Conservation (phyloP, 2,888 invertebrate genomes). For the Aphidoletes aphidimyza region DNA sequence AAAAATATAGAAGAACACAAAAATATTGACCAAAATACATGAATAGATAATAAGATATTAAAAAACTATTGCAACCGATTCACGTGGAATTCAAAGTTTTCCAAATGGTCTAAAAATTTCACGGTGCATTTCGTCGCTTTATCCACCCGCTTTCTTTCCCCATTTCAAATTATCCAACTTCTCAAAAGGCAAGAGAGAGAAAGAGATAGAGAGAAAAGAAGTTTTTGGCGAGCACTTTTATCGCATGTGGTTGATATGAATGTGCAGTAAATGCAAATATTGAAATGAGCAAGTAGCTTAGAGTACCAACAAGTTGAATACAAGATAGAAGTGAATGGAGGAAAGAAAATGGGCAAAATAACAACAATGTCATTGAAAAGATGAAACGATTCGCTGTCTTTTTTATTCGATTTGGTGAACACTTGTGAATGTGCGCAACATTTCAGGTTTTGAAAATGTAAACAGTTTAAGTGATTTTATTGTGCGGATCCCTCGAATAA, state of each 20-base stretch:
- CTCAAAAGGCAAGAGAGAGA: background rate
- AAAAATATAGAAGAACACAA: background rate
- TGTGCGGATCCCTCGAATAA: background rate
- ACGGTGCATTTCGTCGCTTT: constrained; percentile 45
- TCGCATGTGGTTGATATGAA: constrained; percentile 16
- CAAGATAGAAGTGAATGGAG: no score
- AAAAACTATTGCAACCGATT: constrained; percentile 43
- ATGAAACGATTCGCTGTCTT: background rate
- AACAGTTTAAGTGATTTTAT: constrained; percentile 38
- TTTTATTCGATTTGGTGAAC: constrained; percentile 32
- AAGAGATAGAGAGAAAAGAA: no score
- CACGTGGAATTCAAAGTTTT: constrained; percentile 42
- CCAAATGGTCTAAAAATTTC: constrained; percentile 19
- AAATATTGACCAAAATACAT: constrained; percentile 45
- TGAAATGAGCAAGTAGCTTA: background rate
- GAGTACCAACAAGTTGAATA: background rate
- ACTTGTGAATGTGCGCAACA: background rate
- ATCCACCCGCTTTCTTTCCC: background rate
- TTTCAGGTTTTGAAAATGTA: constrained; percentile 2
- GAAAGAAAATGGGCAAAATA: background rate
- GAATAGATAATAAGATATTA: constrained; percentile 48
- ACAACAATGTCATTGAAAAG: background rate
- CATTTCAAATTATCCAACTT: background rate
- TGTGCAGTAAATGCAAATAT: constrained; percentile 35
- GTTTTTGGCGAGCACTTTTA: constrained; percentile 21